Percentiles rank a stretch among this genome's conserved stretches.
Evolutionary conservation across 2,797 vertebrate genomes (phyloP).

Genomic region (Eospalax fontanierii): DNA sequence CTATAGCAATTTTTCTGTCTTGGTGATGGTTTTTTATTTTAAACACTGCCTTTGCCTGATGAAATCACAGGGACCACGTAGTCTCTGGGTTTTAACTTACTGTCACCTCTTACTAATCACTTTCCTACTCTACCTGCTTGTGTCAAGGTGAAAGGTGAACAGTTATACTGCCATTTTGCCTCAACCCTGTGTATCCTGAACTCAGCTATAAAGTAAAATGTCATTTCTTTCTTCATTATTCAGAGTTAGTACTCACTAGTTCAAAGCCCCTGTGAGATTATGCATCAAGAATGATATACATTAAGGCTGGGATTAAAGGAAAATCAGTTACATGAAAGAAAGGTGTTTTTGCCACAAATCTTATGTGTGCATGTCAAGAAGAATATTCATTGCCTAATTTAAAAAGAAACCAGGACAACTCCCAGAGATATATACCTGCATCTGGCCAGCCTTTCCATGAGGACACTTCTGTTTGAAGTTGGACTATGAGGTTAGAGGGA

Average conservation of each 20-base stretch:
- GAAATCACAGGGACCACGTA: slow-evolving; percentile 82
- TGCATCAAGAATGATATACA: slow-evolving; percentile 86
- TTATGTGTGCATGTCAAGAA: slow-evolving; percentile 85
- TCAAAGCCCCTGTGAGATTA: slow-evolving; percentile 87
- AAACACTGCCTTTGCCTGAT: slow-evolving; percentile 87
- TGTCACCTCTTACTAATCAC: slow-evolving; percentile 88
- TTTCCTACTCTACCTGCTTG: slow-evolving; percentile 87
- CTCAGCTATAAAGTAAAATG: slow-evolving; percentile 88
- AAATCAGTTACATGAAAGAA: slow-evolving; percentile 88
- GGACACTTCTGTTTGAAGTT: slow-evolving; percentile 83
- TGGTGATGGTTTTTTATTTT: slow-evolving; percentile 89
- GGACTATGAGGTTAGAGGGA: slow-evolving; percentile 74
- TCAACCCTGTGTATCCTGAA: slow-evolving; percentile 85
- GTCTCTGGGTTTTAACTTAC: slow-evolving; percentile 88
- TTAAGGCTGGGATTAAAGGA: slow-evolving; percentile 87
- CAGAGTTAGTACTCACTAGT: slow-evolving; percentile 79
- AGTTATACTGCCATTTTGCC: slow-evolving; percentile 84
- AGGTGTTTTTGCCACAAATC: slow-evolving; percentile 87
- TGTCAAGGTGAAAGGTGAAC: slow-evolving; percentile 89
- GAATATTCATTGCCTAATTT: slow-evolving; percentile 85
- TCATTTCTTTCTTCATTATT: slow-evolving; percentile 87
- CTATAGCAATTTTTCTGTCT: slow-evolving; percentile 90
- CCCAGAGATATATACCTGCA: slow-evolving; percentile 77
- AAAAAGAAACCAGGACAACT: slow-evolving; percentile 85
- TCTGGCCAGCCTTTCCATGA: slow-evolving; percentile 79